Evolutionary conservation across 1,140 invertebrate species (phyloP).

Genomic region (Stegodyphus dumicola): DNA sequence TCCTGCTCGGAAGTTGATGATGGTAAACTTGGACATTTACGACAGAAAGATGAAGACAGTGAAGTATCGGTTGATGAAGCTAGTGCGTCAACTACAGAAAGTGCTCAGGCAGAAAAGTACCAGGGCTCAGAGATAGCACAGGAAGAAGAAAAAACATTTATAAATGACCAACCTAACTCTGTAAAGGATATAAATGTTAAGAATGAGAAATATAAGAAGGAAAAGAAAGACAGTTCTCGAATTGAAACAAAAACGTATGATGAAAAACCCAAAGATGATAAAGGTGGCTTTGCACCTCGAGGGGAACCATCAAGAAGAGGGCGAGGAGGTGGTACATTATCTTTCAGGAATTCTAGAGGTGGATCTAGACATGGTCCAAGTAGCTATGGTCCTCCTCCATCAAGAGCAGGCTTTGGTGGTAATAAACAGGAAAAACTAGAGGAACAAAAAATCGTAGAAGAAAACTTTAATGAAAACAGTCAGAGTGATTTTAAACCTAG

Average conservation of each 20-base stretch:
- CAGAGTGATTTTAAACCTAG: slow-evolving; percentile 30
- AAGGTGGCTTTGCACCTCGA: slow-evolving; percentile 77
- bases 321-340: slow-evolving; percentile 66
- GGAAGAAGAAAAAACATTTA: slow-evolving; percentile 50
- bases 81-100: slow-evolving; percentile 64
- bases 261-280: slow-evolving; percentile 55
- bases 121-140: slow-evolving; percentile 8
- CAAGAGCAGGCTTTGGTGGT: slow-evolving; percentile 77
- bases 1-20: slow-evolving; percentile 64
- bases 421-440: slow-evolving; percentile 52
- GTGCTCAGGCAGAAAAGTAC: slow-evolving; percentile 60
- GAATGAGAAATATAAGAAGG: slow-evolving; percentile 58
- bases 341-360: slow-evolving; percentile 69
- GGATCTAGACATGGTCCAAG: slow-evolving; percentile 71
- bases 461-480: slow-evolving; percentile 44
- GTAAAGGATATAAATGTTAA: slow-evolving; percentile 48
- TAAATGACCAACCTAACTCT: slow-evolving; percentile 19
- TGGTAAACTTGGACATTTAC: slow-evolving; percentile 62
- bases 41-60: slow-evolving; percentile 67
- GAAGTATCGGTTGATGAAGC: slow-evolving; percentile 67
- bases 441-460: slow-evolving; percentile 50
- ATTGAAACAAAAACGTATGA: slow-evolving; percentile 23
- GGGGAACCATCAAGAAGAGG: slow-evolving; percentile 85
- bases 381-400: slow-evolving; percentile 78
- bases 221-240: slow-evolving; percentile 50